Conservation (phyloP, 1,140 invertebrate species). For the Drosophila dunni region DNA sequence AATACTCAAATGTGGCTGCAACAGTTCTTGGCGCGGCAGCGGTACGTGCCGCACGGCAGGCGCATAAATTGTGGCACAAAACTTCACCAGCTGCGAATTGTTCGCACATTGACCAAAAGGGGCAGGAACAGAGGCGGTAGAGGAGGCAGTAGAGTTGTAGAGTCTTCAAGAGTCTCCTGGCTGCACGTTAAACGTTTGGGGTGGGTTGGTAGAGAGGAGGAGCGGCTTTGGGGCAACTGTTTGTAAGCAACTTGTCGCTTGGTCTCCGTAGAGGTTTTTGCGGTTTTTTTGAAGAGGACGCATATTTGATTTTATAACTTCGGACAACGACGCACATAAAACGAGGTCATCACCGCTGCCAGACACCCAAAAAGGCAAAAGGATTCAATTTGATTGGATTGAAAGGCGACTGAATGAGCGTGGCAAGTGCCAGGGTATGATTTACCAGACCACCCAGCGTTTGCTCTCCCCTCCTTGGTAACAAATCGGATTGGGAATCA, state of each 20-base stretch:
- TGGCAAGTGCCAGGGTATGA: conserved; percentile 65
- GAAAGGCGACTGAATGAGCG: conserved; percentile 53
- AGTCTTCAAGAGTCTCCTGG: conserved; percentile 38
- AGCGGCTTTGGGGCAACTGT: background rate
- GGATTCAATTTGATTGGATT: conserved; percentile 83
- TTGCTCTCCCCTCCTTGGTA: background rate
- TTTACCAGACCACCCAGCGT: conserved; percentile 41
- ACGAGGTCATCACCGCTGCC: conserved; percentile 67
- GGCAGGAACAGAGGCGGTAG: background rate
- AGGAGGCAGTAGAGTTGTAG: background rate
- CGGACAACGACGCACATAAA: conserved; percentile 76
- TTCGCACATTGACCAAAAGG: conserved; percentile 72
- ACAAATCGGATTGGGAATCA: conserved; percentile 62
- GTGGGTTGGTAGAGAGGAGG: no score
- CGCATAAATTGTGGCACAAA: conserved; percentile 68
- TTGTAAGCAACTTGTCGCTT: conserved; percentile 64
- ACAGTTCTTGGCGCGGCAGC: conserved; percentile 21
- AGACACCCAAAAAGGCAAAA: conserved; percentile 43
- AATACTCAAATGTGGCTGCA: conserved; percentile 25
- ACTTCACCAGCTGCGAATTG: conserved; percentile 69
- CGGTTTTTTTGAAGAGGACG: conserved; percentile 34
- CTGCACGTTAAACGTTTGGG: conserved; percentile 60
- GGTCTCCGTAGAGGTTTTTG: conserved; percentile 34
- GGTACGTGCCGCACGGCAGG: conserved; percentile 64
- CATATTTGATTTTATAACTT: conserved; percentile 83